Percentiles rank a stretch among this genome's conserved stretches.
These are phyloP conservation scores for Eilema depressum DNA, from an alignment of 2,888 invertebrate genomes.

Conservation along the genomic window DNA sequence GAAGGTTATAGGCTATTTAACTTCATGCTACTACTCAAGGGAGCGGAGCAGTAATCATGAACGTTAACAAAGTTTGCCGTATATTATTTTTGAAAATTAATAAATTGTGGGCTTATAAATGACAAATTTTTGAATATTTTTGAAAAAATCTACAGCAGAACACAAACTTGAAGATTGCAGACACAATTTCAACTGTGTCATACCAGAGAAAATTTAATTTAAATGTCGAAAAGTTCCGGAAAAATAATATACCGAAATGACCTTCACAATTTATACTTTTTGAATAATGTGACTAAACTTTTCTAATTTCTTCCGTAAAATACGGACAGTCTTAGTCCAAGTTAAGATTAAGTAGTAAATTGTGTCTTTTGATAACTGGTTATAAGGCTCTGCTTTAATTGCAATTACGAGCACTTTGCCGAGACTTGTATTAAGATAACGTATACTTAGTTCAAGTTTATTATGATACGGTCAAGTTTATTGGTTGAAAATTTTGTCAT, in stretches of 20 bases:
- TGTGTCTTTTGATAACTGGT: constrained; percentile 59
- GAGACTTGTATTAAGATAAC: constrained; percentile 26
- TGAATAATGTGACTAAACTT: constrained; percentile 26
- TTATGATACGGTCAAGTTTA: not conserved
- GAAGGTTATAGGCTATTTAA: too few species aligned
- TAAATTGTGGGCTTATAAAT: too few species aligned
- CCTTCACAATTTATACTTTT: constrained; percentile 22
- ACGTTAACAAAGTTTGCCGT: too few species aligned
- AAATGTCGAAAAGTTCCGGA: constrained; percentile 21
- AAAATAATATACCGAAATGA: constrained; percentile 24
- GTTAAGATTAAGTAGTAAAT: constrained; percentile 58
- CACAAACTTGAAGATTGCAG: constrained; percentile 14
- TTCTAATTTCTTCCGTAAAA: constrained; percentile 29
- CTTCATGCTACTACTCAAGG: too few species aligned
- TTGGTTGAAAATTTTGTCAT: not conserved
- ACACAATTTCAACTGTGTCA: constrained; percentile 16
- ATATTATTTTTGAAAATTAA: too few species aligned
- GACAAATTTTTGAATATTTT: not conserved
- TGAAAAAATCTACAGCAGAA: constrained; percentile 6
- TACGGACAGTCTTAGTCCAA: constrained; percentile 24
- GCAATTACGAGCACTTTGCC: constrained; percentile 42
- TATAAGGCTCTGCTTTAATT: constrained; percentile 53
- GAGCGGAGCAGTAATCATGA: too few species aligned
- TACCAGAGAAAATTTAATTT: constrained; percentile 20
- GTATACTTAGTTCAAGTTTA: not conserved